phyloP scores from a whole-genome alignment of 2,113 vertebrate genomes.

The Eptesicus fuscus region DNA sequence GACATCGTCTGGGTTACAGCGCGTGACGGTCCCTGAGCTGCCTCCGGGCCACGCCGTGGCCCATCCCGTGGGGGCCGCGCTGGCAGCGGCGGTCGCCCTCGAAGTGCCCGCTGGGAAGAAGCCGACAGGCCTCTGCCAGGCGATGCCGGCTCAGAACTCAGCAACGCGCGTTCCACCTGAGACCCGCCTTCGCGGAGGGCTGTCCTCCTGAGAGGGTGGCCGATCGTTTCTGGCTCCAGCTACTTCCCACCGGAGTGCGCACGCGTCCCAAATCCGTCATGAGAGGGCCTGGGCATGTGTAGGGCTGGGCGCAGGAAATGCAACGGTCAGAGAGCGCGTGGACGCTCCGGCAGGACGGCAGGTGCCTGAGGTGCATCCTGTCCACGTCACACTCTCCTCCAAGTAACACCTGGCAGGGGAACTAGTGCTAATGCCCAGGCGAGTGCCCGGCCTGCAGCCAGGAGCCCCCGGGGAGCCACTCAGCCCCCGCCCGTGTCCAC shows the following conservation, averaged over 20 bases:
- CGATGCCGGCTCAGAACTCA: background rate
- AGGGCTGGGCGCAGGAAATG: background rate
- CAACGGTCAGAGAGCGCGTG: background rate
- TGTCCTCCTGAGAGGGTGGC: conserved; percentile 9
- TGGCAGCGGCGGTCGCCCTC: background rate
- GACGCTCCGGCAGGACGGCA: background rate
- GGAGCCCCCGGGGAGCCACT: background rate
- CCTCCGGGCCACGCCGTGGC: background rate
- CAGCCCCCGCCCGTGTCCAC: too few species aligned
- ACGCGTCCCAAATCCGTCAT: background rate
- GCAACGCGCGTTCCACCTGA: conserved; percentile 25
- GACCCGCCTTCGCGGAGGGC: conserved; percentile 16
- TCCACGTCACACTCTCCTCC: background rate
- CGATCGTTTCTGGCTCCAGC: background rate
- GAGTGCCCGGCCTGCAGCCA: background rate
- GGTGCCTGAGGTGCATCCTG: background rate
- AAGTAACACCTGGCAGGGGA: background rate
- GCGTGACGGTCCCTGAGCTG: background rate
- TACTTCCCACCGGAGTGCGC: conserved; percentile 29
- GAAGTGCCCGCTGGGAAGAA: background rate
- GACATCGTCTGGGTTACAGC: background rate
- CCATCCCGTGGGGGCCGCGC: background rate
- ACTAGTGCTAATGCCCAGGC: background rate
- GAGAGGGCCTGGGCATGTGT: background rate
- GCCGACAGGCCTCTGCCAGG: background rate